phyloP scores from a whole-genome alignment of 2,888 invertebrate species.

The Homarus gammarus region DNA sequence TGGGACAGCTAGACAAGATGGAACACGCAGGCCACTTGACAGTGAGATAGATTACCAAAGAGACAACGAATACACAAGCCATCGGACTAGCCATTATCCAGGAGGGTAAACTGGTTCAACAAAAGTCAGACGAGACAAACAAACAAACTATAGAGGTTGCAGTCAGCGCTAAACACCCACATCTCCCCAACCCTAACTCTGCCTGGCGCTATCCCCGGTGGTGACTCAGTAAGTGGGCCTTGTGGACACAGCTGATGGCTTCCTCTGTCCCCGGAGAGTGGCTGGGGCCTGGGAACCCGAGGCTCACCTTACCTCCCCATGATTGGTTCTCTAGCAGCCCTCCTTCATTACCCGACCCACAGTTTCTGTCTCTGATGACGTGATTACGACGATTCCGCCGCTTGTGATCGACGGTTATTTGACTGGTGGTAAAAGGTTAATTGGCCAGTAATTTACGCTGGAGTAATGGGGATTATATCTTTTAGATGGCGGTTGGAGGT shows the following conservation, averaged over 20 bases:
- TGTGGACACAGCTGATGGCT: slow-evolving; percentile 16
- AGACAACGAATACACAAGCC: no score
- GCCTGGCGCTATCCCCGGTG: background rate
- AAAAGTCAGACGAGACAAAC: background rate
- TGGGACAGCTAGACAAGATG: no score
- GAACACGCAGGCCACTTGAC: no score
- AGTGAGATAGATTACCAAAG: no score
- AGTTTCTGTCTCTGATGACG: slow-evolving; percentile 8
- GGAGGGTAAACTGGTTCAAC: no score
- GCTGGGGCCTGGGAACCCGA: background rate
- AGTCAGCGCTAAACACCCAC: background rate
- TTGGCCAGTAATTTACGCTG: background rate
- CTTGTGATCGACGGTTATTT: slow-evolving; percentile 2
- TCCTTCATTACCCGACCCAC: background rate
- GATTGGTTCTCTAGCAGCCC: background rate
- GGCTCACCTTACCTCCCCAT: slow-evolving; percentile 2
- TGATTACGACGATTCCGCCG: background rate
- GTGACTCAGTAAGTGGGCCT: slow-evolving; percentile 12
- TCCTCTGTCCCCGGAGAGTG: slow-evolving; percentile 10
- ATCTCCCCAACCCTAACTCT: background rate
- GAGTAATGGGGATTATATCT: slow-evolving; percentile 1
- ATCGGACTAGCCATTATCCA: background rate
- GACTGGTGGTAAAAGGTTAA: slow-evolving; percentile 12
- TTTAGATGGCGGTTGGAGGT: background rate
- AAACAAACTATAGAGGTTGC: background rate